A percentile compares a stretch with the other conserved stretches of the same genome.
Evolutionary conservation across 2,797 vertebrate genomes (phyloP).

Genomic region (Pipistrellus pipistrellus): DNA sequence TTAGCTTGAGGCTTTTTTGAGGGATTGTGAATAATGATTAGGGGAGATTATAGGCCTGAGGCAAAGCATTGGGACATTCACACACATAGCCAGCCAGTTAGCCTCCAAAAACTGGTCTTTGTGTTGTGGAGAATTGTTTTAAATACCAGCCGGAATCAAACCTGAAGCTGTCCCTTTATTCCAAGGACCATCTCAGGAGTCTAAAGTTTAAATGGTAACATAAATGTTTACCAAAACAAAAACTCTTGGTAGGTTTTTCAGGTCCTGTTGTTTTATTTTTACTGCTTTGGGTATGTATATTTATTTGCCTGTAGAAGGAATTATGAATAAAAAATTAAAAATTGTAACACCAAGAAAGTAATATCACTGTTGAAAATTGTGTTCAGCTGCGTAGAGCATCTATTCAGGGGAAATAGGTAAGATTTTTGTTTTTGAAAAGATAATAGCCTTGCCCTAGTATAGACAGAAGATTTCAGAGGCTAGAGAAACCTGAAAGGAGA

Average conservation of each 20-base stretch:
- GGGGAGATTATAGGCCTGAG: conserved; percentile 28
- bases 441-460: background rate
- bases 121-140: background rate
- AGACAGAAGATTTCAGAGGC: background rate
- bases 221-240: conserved; percentile 53
- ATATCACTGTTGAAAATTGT: conserved; percentile 54
- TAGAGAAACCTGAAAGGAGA: background rate
- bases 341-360: conserved; percentile 51
- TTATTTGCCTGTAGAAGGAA: conserved; percentile 34
- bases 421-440: conserved; percentile 19
- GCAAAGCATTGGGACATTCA: conserved; percentile 33
- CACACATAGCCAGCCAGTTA: conserved; percentile 34
- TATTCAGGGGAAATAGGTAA: conserved; percentile 21
- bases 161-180: conserved; percentile 47
- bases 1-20: conserved; percentile 55
- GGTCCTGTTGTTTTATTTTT: conserved; percentile 46
- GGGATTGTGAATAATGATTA: conserved; percentile 59
- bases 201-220: conserved; percentile 44
- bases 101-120: conserved; percentile 23
- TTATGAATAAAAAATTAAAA: conserved; percentile 22
- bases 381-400: conserved; percentile 8
- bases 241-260: conserved; percentile 25
- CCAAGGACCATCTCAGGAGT: conserved; percentile 17
- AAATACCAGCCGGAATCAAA: conserved; percentile 46
- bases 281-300: conserved; percentile 22